These are phyloP conservation scores for Platypus cylindrus DNA, from an alignment of 2,888 invertebrate genomes.

Conservation along the genomic window DNA sequence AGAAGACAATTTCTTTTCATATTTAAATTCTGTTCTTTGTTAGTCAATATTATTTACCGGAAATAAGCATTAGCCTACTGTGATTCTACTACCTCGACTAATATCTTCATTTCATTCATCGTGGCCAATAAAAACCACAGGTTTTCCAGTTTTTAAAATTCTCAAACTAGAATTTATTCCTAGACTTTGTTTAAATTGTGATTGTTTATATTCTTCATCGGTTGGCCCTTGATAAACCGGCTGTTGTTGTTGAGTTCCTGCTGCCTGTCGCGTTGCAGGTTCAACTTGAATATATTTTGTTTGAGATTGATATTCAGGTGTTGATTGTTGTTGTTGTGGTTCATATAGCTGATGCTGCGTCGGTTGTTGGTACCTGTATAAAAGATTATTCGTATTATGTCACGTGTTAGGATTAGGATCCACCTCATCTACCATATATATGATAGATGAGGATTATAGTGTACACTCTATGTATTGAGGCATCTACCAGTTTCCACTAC, in stretches of 20 bases:
- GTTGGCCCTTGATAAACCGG: constrained; percentile 9
- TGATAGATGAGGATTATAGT: no score
- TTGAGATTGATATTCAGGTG: constrained; percentile 3
- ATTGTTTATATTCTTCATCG: constrained; percentile 10
- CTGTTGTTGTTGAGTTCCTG: constrained; percentile 1
- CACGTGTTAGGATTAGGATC: no score
- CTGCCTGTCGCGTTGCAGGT: constrained; percentile 1
- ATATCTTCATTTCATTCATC: constrained; percentile 10
- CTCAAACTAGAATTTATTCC: constrained; percentile 12
- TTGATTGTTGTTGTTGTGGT: constrained; percentile 3
- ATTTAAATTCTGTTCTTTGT: no score
- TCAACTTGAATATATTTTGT: constrained; percentile 1
- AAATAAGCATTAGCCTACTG: no score
- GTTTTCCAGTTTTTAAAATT: constrained; percentile 10
- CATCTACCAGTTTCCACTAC: no score
- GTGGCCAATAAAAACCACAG: constrained; percentile 13
- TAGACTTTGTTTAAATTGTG: constrained; percentile 8
- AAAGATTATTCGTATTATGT: no score
- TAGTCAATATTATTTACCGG: no score
- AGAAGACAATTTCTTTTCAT: no score
- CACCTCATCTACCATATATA: no score
- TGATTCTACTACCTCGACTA: no score
- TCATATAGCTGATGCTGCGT: constrained; percentile 1
- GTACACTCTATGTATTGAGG: no score
- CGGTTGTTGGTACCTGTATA: constrained; percentile 4